Percentiles rank a stretch among this genome's conserved stretches.
Evolutionary conservation across 1,140 invertebrate species (phyloP).

Genomic region (Drosophila santomea): DNA sequence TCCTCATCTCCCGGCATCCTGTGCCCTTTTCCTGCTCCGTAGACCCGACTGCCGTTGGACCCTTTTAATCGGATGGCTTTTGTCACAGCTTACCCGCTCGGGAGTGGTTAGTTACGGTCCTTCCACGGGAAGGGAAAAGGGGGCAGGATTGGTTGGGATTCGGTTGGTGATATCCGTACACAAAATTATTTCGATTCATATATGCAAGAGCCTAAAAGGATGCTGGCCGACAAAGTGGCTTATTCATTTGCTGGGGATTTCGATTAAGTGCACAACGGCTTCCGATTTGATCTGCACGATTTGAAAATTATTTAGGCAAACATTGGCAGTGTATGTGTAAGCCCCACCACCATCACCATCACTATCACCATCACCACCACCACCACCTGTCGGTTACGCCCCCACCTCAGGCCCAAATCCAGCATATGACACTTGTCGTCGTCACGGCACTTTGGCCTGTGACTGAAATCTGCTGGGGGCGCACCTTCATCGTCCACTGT

Average conservation of each 20-base stretch:
- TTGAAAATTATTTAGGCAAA: constrained; percentile 12
- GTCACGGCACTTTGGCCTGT: constrained; percentile 7
- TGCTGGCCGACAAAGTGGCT: constrained; percentile 3
- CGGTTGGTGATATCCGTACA: not conserved
- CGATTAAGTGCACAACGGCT: constrained; percentile 9
- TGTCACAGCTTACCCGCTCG: constrained; percentile 14
- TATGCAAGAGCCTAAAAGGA: constrained; percentile 2
- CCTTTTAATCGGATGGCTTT: constrained; percentile 18
- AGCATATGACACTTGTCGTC: constrained; percentile 1
- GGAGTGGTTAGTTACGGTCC: constrained; percentile 8
- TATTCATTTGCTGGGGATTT: constrained; percentile 7
- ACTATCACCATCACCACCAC: no score
- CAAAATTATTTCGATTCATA: constrained; percentile 5
- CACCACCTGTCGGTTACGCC: not conserved
- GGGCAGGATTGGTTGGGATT: not conserved
- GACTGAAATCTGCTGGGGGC: constrained; percentile 5
- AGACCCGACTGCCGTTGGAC: not conserved
- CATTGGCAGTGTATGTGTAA: no score
- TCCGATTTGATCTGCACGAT: constrained; percentile 4
- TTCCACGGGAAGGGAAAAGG: not conserved
- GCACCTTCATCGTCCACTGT: not conserved
- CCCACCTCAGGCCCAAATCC: not conserved
- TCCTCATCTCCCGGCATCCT: not conserved
- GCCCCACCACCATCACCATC: no score
- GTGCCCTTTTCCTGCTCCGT: not conserved